phyloP scores from a whole-genome alignment of 2,888 invertebrate species.

The Agrotis ipsilon region DNA sequence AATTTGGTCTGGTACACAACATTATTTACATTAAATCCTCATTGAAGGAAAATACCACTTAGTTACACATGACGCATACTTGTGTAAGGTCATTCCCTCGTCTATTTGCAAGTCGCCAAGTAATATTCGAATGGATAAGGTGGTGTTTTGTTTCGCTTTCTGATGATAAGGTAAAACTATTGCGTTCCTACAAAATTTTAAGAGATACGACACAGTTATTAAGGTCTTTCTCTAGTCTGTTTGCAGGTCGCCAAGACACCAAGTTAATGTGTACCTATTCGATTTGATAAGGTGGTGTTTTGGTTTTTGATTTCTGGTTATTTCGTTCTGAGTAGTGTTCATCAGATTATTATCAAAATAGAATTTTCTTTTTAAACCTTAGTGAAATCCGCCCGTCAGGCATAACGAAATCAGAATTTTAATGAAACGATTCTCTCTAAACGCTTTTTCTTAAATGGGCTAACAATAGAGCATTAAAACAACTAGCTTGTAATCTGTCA shows the following conservation, averaged over 20 bases:
- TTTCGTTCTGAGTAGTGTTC: background rate
- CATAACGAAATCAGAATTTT: slow-evolving; percentile 5
- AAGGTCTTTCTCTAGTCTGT: too few relatives aligned
- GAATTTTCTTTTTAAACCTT: slow-evolving; percentile 1
- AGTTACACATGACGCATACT: slow-evolving; percentile 32
- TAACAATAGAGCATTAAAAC: slow-evolving; percentile 42
- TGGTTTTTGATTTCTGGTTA: too few relatives aligned
- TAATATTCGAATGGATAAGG: slow-evolving; percentile 5
- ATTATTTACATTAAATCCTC: slow-evolving; percentile 30
- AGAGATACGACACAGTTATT: background rate
- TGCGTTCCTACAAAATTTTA: background rate
- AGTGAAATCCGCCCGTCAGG: background rate
- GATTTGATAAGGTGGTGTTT: too few relatives aligned
- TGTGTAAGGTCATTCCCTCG: slow-evolving; percentile 39
- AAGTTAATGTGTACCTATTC: too few relatives aligned
- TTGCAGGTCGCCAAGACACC: too few relatives aligned
- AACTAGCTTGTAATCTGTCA: slow-evolving; percentile 54
- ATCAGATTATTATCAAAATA: background rate
- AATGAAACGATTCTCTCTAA: slow-evolving; percentile 19
- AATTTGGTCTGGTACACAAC: slow-evolving; percentile 26
- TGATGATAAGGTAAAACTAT: background rate
- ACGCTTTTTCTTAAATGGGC: slow-evolving; percentile 49
- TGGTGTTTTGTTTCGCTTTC: slow-evolving; percentile 14
- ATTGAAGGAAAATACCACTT: slow-evolving; percentile 30
- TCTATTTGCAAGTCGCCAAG: slow-evolving; percentile 11